Conservation (phyloP, 2,113 vertebrate genomes). For the Elephantulus edwardii region DNA sequence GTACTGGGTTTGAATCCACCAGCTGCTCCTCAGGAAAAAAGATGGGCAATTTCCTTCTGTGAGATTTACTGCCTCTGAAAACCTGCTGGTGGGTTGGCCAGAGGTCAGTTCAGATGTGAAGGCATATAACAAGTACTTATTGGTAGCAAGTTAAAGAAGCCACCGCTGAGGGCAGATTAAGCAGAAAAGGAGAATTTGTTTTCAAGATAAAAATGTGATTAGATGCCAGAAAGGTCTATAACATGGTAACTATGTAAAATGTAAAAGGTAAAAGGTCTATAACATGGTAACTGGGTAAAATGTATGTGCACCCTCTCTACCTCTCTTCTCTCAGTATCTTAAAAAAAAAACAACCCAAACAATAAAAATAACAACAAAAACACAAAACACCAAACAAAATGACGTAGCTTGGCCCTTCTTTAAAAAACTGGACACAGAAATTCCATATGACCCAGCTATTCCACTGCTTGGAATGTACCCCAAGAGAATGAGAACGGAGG, state of each 20-base stretch:
- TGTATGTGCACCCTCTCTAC: not conserved
- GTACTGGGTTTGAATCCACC: too few species aligned
- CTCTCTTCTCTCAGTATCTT: not conserved
- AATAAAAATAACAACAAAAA: too few species aligned
- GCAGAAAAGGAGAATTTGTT: not conserved
- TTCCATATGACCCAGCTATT: too few species aligned
- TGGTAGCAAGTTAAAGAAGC: not conserved
- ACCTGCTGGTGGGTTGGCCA: too few species aligned
- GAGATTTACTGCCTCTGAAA: too few species aligned
- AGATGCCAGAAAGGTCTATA: not conserved
- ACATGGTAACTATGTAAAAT: not conserved
- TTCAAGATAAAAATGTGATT: conserved; percentile 1
- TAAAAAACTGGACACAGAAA: not conserved
- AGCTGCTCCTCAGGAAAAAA: too few species aligned
- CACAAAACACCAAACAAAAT: too few species aligned
- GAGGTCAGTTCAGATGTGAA: not conserved
- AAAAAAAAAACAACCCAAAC: too few species aligned
- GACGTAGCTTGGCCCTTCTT: not conserved
- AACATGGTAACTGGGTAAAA: not conserved
- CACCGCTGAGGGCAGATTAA: not conserved
- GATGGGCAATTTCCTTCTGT: too few species aligned
- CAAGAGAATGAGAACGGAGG: too few species aligned
- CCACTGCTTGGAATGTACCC: too few species aligned
- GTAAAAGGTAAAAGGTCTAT: not conserved
- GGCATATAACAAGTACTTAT: too few species aligned